Base-by-base conservation (phyloP, 2,113 vertebrate genomes). In the Amia ocellicauda region DNA sequence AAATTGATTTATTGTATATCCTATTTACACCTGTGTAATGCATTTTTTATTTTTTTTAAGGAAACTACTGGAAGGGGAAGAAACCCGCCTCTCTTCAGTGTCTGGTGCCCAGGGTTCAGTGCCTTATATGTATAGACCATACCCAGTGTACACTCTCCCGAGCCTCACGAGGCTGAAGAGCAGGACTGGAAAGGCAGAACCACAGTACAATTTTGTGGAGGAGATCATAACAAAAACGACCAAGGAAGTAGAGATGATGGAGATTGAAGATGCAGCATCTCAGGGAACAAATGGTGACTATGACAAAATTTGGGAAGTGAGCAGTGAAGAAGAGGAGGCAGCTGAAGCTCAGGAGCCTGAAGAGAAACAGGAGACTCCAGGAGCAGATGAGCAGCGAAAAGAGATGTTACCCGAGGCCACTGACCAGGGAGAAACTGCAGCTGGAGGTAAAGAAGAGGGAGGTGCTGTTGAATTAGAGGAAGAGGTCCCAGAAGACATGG, bases 171-270 rank as follows among this genome's bases (percentile, higher is more conserved):
- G n/a, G n/a, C n/a, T n/a, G n/a, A n/a, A n/a, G n/a, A n/a, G 62
- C 27, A 53, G 57, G 0, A 63, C 61, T 41, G 69, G 80, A 24
- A 80, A 79, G 58, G 66, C 42, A 2, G 84, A 86, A 63, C 88
- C 86, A 29, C 83, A 84, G 59, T 90, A 87, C 77, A 90, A 90
- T 72, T 90, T 90, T 67, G 85, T 88, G 1, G 85, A 88, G 66
- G 86, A 90, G 76, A 90, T 88, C 59, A 86, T 88, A 68, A 88
- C 86, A 1, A 86, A 90, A 72, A 90, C 86, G 26, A 90, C 86
- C 24, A 80, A 85, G 41, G 86, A 88, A 67, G 78, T 81, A 14
- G 83, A 82, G 74, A 83, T 83, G 82, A 83, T 76, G 0, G 88
- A 88, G 50, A 83, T 85, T 11, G 83, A 85, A 43, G 84, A 87